Conservation (phyloP, 2,888 invertebrate species). For the Coelopa pilipes region DNA sequence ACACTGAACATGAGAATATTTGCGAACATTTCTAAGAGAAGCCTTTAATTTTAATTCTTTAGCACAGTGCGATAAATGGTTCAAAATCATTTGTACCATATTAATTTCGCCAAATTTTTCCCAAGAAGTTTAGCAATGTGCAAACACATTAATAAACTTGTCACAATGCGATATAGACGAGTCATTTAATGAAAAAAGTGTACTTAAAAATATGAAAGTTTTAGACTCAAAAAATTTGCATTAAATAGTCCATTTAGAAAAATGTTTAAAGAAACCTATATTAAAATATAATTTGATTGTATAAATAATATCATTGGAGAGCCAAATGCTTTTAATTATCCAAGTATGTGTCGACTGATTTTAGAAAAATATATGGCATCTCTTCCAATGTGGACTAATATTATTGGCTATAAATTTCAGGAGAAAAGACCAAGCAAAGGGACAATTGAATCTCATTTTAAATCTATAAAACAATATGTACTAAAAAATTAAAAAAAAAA, state of each 20-base stretch:
- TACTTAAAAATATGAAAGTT: not conserved
- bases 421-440: not conserved
- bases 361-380: conserved; percentile 5
- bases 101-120: not conserved
- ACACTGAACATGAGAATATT: no score
- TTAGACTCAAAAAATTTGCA: not conserved
- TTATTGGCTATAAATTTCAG: conserved; percentile 1
- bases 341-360: not conserved
- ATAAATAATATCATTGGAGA: no score
- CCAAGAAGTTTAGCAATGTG: not conserved
- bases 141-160: not conserved
- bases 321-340: not conserved
- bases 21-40: no score
- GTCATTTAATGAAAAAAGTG: not conserved
- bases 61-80: not conserved
- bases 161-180: not conserved
- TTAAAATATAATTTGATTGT: not conserved
- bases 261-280: not conserved
- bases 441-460: not conserved
- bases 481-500: not conserved
- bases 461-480: not conserved
- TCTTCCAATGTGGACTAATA: conserved; percentile 7
- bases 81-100: not conserved
- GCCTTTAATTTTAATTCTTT: not conserved
- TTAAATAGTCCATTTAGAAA: not conserved